Conservation (phyloP, 1,140 invertebrate genomes). For the Chymomyza costata region DNA sequence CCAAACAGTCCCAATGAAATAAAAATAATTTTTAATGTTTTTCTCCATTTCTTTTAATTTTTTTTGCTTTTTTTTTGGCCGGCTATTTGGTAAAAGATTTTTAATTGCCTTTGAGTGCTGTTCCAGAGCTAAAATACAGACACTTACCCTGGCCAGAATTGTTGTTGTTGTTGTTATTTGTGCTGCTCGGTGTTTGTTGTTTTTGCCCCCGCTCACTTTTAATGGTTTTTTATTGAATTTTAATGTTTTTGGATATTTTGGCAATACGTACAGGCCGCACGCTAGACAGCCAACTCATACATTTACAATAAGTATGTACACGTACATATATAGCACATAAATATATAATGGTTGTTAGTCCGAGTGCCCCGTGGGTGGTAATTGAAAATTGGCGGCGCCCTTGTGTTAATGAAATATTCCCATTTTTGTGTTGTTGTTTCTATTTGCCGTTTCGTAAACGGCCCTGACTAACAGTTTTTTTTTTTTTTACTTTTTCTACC, state of each 20-base stretch:
- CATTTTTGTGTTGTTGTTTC: too few species aligned
- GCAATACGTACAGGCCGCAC: background rate
- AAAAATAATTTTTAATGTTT: background rate
- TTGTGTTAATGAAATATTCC: background rate
- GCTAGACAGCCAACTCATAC: too few species aligned
- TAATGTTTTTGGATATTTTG: conserved; percentile 5
- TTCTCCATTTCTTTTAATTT: background rate
- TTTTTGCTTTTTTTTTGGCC: background rate
- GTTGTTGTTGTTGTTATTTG: conserved; percentile 19
- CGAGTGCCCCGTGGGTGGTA: too few species aligned
- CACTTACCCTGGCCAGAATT: conserved; percentile 4
- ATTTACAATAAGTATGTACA: too few species aligned
- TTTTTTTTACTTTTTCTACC: too few species aligned
- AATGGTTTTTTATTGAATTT: conserved; percentile 6
- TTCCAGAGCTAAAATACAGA: background rate
- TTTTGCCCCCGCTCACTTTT: conserved; percentile 18
- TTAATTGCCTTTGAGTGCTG: conserved; percentile 2
- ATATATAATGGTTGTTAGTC: too few species aligned
- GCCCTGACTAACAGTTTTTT: too few species aligned
- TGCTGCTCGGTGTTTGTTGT: conserved; percentile 44
- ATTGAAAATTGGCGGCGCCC: background rate
- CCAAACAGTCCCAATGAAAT: background rate
- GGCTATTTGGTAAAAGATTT: background rate
- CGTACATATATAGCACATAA: too few species aligned
- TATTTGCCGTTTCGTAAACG: too few species aligned